These are phyloP conservation scores for roundworm (Caenorhabditis elegans) DNA, from an alignment of 1,140 invertebrate species.

Conservation along the genomic window WBcel235 BX284603.4:917001-917500, in stretches of 20 bases:
- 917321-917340: too few relatives aligned
- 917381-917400: too few relatives aligned
- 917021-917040: neutral
- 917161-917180: too few relatives aligned
- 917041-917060: neutral
- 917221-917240: slow-evolving; percentile 9
- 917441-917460: neutral
- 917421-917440: neutral
- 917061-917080: too few relatives aligned
- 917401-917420: neutral
- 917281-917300: too few relatives aligned
- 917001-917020: neutral
- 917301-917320: too few relatives aligned
- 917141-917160: neutral
- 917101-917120: too few relatives aligned
- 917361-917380: too few relatives aligned
- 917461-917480: neutral
- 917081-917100: too few relatives aligned
- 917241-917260: neutral
- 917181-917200: neutral
- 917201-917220: neutral
- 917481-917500: neutral
- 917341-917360: too few relatives aligned
- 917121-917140: neutral
- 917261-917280: neutral